Conservation (phyloP, 2,113 vertebrate species). For the Paradoxurus hermaphroditus region DNA sequence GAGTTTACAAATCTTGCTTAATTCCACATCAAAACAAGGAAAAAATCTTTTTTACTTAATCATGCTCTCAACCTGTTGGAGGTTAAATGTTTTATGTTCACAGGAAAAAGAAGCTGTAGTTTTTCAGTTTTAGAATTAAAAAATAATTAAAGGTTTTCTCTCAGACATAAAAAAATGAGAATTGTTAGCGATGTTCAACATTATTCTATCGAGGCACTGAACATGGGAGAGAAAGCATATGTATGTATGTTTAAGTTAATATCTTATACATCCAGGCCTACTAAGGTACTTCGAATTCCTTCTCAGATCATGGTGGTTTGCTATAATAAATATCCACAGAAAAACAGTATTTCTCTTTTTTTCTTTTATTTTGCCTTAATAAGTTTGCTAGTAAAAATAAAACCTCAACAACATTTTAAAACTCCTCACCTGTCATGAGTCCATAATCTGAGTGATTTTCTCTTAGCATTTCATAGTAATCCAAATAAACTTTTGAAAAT, state of each 20-base stretch:
- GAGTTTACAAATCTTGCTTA: background rate
- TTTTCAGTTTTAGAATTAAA: background rate
- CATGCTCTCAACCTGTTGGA: background rate
- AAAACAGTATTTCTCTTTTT: background rate
- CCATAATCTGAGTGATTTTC: constrained; percentile 23
- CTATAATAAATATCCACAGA: background rate
- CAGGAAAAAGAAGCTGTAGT: background rate
- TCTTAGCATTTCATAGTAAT: constrained; percentile 30
- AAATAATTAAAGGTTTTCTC: background rate
- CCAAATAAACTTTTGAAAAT: constrained; percentile 38
- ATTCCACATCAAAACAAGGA: constrained; percentile 25
- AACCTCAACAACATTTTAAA: constrained; percentile 39
- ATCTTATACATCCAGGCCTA: background rate
- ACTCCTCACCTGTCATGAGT: background rate
- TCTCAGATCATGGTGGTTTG: background rate
- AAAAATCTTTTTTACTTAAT: background rate
- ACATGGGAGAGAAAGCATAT: background rate
- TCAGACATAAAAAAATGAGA: background rate
- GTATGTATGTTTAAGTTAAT: background rate
- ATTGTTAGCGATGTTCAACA: background rate
- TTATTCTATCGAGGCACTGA: background rate
- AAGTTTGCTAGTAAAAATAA: constrained; percentile 27
- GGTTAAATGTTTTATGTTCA: background rate
- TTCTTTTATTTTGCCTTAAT: background rate
- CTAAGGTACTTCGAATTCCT: background rate